Evolutionary conservation across 2,797 vertebrate species (phyloP).

Genomic region (Furcifer pardalis): DNA sequence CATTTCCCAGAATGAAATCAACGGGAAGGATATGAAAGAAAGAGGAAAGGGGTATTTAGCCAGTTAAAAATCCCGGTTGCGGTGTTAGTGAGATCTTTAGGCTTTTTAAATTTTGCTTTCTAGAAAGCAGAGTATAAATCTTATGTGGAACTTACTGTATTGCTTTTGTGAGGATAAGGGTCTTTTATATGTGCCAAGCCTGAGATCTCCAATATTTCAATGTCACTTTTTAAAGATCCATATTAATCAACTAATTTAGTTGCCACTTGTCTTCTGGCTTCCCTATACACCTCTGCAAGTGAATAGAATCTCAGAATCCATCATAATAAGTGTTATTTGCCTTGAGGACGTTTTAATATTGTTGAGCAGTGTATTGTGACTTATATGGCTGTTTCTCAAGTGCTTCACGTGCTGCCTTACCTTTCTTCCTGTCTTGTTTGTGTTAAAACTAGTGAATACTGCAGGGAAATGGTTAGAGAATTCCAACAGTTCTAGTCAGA

Average conservation of each 20-base stretch:
- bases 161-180: background rate
- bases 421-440: constrained; percentile 58
- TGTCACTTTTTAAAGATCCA: background rate
- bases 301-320: background rate
- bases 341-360: background rate
- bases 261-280: background rate
- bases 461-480: constrained; percentile 75
- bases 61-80: background rate
- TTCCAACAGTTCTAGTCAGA: constrained; percentile 52
- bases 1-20: background rate
- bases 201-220: background rate
- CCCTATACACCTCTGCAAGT: background rate
- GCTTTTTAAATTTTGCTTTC: background rate
- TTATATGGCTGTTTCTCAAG: constrained; percentile 46
- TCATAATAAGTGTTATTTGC: background rate
- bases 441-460: constrained; percentile 75
- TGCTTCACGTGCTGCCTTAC: constrained; percentile 59
- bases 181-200: background rate
- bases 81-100: background rate
- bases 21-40: background rate
- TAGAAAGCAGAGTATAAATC: background rate
- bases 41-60: background rate
- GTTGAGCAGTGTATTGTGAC: background rate
- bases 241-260: background rate
- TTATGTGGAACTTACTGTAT: background rate